Evolutionary conservation across 2,888 invertebrate species (phyloP).

Genomic region (Pseudoips prasinana): DNA sequence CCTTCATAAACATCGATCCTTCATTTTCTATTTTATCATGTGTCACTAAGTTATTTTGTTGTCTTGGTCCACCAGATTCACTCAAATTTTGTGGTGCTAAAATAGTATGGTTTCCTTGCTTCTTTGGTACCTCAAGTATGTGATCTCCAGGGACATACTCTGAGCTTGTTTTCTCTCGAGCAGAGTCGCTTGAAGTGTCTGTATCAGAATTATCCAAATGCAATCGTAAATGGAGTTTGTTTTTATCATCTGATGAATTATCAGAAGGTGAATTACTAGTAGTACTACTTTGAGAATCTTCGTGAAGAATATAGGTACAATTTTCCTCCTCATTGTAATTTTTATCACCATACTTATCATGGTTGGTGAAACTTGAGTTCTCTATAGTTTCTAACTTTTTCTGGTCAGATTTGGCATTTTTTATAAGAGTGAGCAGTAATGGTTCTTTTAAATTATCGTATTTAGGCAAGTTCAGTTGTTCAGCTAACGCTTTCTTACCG

Average conservation of each 20-base stretch:
- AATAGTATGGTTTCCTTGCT: neutral
- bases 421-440: constrained; percentile 58
- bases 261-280: constrained; percentile 70
- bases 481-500: constrained; percentile 66
- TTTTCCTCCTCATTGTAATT: constrained; percentile 62
- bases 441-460: constrained; percentile 57
- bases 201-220: constrained; percentile 73
- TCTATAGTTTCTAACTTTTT: constrained; percentile 39
- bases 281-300: constrained; percentile 61
- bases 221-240: constrained; percentile 63
- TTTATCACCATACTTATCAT: constrained; percentile 34
- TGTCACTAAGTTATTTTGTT: constrained; percentile 12
- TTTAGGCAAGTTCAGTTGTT: constrained; percentile 54
- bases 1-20: constrained; percentile 27
- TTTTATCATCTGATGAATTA: constrained; percentile 73
- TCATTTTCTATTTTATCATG: constrained; percentile 15
- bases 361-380: constrained; percentile 35
- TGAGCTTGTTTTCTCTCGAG: constrained; percentile 64
- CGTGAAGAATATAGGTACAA: constrained; percentile 71
- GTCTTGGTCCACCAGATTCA: constrained; percentile 3
- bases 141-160: constrained; percentile 72
- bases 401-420: constrained; percentile 40
- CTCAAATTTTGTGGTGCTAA: constrained; percentile 11
- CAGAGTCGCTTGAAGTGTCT: constrained; percentile 72
- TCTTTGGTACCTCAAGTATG: constrained; percentile 37